These are phyloP conservation scores for Cataglyphis cursor DNA, from an alignment of 2,888 invertebrate genomes.

Conservation along the genomic window DNA sequence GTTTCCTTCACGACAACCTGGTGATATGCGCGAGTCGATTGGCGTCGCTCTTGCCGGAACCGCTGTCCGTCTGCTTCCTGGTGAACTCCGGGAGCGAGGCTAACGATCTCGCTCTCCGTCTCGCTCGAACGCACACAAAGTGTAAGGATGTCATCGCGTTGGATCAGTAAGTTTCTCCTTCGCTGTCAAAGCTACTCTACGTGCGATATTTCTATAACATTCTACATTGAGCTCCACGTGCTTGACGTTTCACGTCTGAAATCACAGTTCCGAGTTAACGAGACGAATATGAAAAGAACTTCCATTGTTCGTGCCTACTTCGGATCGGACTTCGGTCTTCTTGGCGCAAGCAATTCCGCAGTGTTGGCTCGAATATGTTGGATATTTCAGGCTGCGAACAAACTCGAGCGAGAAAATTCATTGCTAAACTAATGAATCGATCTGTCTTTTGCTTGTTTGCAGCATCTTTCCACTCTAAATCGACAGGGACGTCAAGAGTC, in stretches of 20 bases:
- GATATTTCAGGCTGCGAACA: slow-evolving; percentile 65
- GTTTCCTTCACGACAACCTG: slow-evolving; percentile 98
- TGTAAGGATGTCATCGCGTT: slow-evolving; percentile 96
- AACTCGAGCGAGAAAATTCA: slow-evolving; percentile 38
- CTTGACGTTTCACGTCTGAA: slow-evolving; percentile 2
- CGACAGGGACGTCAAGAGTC: slow-evolving; percentile 16
- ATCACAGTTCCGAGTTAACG: slow-evolving; percentile 5
- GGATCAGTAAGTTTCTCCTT: slow-evolving; percentile 94
- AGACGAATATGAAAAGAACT: slow-evolving; percentile 34
- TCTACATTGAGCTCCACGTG: slow-evolving; percentile 21
- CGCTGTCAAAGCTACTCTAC: background rate
- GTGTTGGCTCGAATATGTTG: slow-evolving; percentile 14
- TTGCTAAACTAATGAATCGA: slow-evolving; percentile 79
- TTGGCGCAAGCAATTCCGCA: slow-evolving; percentile 27
- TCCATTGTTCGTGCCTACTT: slow-evolving; percentile 11
- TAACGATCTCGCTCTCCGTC: slow-evolving; percentile 97
- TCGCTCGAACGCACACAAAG: slow-evolving; percentile 96
- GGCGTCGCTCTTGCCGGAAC: slow-evolving; percentile 93
- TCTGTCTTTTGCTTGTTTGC: slow-evolving; percentile 82
- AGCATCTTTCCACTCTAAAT: slow-evolving; percentile 70
- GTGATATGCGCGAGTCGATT: slow-evolving; percentile 96
- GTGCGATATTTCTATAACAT: background rate
- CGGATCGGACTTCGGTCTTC: background rate
- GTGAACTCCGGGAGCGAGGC: slow-evolving; percentile 99
- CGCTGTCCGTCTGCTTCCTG: slow-evolving; percentile 96